A percentile compares a stretch with the other conserved stretches of the same genome.
phyloP scores from a whole-genome alignment of 2,113 vertebrate genomes.

The Cebus imitator region DNA sequence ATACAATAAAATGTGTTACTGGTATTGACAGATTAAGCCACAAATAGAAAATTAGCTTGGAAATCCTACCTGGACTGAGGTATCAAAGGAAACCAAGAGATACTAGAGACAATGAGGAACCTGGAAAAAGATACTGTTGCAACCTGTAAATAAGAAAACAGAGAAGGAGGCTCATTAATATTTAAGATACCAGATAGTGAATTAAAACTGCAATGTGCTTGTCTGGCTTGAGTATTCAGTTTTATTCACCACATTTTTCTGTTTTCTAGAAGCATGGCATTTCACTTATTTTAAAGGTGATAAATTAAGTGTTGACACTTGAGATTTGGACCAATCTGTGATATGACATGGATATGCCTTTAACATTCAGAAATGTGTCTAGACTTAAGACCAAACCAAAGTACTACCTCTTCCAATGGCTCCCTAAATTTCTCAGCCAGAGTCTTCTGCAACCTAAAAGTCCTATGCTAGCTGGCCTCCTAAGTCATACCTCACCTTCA shows the following conservation, averaged over 20 bases:
- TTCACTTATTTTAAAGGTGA: neutral
- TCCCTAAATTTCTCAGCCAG: neutral
- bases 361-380: slow-evolving; percentile 10
- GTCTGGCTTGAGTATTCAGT: neutral
- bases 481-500: neutral
- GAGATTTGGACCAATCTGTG: neutral
- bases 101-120: slow-evolving; percentile 50
- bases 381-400: neutral
- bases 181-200: slow-evolving; percentile 60
- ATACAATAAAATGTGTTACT: neutral
- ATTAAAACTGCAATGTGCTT: slow-evolving; percentile 54
- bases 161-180: slow-evolving; percentile 70
- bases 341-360: neutral
- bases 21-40: neutral
- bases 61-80: slow-evolving; percentile 9
- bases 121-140: slow-evolving; percentile 80
- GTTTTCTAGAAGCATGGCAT: slow-evolving; percentile 26
- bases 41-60: neutral
- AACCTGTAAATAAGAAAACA: slow-evolving; percentile 69
- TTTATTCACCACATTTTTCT: slow-evolving; percentile 32
- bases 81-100: slow-evolving; percentile 48
- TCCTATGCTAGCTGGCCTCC: neutral
- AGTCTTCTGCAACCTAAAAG: slow-evolving; percentile 29
- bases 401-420: neutral
- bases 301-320: neutral